A percentile compares a stretch with the other conserved stretches of the same genome.
These are phyloP conservation scores for Pao palembangensis DNA, from an alignment of 2,113 vertebrate genomes.

Conservation along the genomic window DNA sequence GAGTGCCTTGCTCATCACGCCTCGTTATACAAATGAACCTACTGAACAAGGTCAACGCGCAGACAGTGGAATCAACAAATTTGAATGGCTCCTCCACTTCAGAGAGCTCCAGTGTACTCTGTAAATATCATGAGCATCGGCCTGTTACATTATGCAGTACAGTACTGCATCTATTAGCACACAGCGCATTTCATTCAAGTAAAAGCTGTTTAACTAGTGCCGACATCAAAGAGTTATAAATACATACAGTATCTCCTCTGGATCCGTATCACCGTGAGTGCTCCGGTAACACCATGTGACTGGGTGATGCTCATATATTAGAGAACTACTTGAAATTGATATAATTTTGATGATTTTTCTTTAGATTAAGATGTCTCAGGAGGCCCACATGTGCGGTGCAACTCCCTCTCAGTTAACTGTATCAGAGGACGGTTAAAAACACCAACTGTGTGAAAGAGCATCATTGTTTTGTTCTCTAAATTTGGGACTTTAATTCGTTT, in stretches of 20 bases:
- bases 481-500: constrained; percentile 1
- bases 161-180: constrained; percentile 38
- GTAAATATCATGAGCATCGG: constrained; percentile 47
- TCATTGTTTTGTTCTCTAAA: constrained; percentile 9
- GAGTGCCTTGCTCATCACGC: constrained; percentile 24
- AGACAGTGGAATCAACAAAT: constrained; percentile 9
- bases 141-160: constrained; percentile 39
- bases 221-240: neutral
- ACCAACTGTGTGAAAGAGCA: constrained; percentile 2
- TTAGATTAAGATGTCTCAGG: neutral
- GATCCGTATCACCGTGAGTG: neutral
- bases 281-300: neutral
- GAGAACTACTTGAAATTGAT: neutral
- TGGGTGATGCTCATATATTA: neutral
- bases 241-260: neutral
- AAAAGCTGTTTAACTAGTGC: neutral
- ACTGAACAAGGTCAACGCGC: constrained; percentile 28
- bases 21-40: constrained; percentile 11
- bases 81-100: constrained; percentile 24
- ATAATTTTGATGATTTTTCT: no score
- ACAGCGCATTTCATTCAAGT: constrained; percentile 13
- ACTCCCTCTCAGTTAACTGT: no score
- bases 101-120: constrained; percentile 23
- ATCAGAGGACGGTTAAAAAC: no score
- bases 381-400: neutral